Base-by-base conservation (phyloP, 2,888 invertebrate species). In the Andrena dorsata region DNA sequence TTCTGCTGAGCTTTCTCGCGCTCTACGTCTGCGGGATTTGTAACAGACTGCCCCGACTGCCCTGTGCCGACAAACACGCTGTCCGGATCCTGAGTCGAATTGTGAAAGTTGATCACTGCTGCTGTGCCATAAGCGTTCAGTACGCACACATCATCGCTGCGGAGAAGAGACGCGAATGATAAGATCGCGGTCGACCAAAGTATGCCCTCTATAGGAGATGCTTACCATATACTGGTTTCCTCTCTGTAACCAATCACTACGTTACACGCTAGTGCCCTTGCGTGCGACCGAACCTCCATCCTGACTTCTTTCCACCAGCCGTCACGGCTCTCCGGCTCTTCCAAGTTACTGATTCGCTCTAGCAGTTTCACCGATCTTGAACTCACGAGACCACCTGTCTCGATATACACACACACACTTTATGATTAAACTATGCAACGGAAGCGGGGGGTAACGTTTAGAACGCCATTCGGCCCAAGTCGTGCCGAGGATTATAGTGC, bases 271-370 rank as follows among this genome's bases (percentile, higher is more conserved):
- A 99, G 95, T 0, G 98, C 97, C 53, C 98, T 95, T 5, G 98
- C 98, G 93, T 99, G 99, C 2, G 99, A 98, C 0, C 98, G 95
- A 76, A 99, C 97, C 95, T 99, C 99, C 93, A 98, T 98, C 68
- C 99, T 95, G 30, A 99, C 95, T 94, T 99, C 99, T 0, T 97
- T 98, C 99, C 99, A 99, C 98, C 99, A 99, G 1, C 97, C 97
- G 90, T 99, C 98, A 58, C 99, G 95, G 2, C 97, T 97, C 92
- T 98, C 98, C 20, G 98, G 97, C 93, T 98, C 98, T 89, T 98
- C 98, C 69, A 97, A 95, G 94, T 97, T 97, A 61, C 96, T 96
- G 76, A 97, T 97, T 86, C 97, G 95, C 92, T 97, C 97, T 61
- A 98, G 94, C 35, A 98, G 94, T 94, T 98, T 98, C 70, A 96